Evolutionary conservation across 2,113 vertebrate species (phyloP), one percentile per base, ranked within the genome.

Genomic region (Microcebus griseorufus): DNA sequence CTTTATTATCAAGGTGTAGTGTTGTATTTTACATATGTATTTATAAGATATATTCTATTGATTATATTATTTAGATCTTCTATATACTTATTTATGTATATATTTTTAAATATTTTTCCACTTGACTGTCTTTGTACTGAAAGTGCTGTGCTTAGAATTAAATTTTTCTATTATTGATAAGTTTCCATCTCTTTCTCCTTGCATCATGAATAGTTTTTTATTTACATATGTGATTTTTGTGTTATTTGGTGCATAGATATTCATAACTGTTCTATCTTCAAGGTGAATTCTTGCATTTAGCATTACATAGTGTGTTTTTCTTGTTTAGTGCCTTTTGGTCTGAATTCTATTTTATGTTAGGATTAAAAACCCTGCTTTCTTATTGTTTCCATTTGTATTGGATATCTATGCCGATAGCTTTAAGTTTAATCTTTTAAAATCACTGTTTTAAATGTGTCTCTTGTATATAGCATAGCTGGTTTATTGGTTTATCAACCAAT

Each of bases 211-310:
- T 80, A 51, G 39, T 53, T 72, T 83, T 79, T 62, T 42, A 89
- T 89, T 78, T 84, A 53, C 34, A 5, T 53, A 53, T 83, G 25
- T 88, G n/a, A 18, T 89, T 62, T 70, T 11, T 82, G 37, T 79
- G 13, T 86, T 81, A 80, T 39, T 67, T 94, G 39, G 25, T n/a
- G 9, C 27, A 32, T n/a, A 53, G 62, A 27, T 80, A 45, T 82
- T 82, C 29, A 55, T 83, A 92, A 69, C 1, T 83, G 16, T 53
- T 72, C 22, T 83, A 12, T 53, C 69, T 73, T 81, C 16, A 65
- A 60, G 65, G 39, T 88, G 23, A 81, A 76, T 88, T 96, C 51
- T 94, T n/a, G 39, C 22, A 92, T 90, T 92, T 53, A 81, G 17
- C 18, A 83, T 76, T 88, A 53, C 5, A 53, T 53, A 76, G 25